Base-by-base conservation (phyloP, 2,113 vertebrate genomes). In the Pavo muticus region DNA sequence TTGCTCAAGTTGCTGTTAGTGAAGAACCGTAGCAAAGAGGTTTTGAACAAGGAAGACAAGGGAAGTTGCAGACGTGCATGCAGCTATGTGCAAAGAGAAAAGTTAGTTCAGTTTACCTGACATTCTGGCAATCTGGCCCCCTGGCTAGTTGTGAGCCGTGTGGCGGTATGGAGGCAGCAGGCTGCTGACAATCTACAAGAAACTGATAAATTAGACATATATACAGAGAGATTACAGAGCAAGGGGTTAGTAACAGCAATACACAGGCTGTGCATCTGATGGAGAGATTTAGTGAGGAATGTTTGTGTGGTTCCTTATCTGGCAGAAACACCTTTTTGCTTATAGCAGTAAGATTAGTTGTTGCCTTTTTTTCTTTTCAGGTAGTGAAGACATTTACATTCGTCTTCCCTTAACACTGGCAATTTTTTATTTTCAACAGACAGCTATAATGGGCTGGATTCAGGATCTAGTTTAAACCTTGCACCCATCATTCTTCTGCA, bases 101-200 rank as follows among this genome's bases (percentile, higher is more conserved):
- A 94, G 65, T 97, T 97, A 97, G 95, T 73, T 32, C 59, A 94
- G 61, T 96, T 99, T 99, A 99, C 99, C 99, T 99, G 98, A 96
- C 98, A 94, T 96, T 97, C 82, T 97, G 97, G 96, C 98, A 98
- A 97, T 98, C 97, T 98, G 97, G 98, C 97, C 98, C 98, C 97
- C 96, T 97, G 98, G 98, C 98, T 98, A 99, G 98, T 99, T 99
- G 98, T 99, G 98, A 98, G 99, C 98, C 98, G 98, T 98, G 98
- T 98, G 99, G 96, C 98, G 99, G 97, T 99, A 99, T 95, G 98
- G 99, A 98, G 98, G 98, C 98, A 99, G 99, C 98, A 99, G 99
- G 98, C 99, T 99, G 99, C 99, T 99, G 99, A 99, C 99, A 99
- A 99, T 99, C 99, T 99, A 99, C 98, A 97, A 99, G 98, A 99